phyloP scores from a whole-genome alignment of 2,888 invertebrate genomes.

The Sinopyrophorus schimmeli region DNA sequence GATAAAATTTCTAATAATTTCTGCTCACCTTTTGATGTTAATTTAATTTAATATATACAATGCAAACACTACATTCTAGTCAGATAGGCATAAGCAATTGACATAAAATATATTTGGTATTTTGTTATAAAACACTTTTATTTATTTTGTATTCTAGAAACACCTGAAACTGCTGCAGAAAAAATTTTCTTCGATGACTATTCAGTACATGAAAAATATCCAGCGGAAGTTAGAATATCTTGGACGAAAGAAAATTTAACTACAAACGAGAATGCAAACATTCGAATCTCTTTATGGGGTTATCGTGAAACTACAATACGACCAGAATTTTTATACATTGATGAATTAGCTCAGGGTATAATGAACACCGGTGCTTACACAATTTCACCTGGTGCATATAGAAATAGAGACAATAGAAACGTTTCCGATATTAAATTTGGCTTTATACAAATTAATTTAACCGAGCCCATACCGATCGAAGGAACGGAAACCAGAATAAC shows the following conservation, averaged over 20 bases:
- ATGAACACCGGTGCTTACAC: slow-evolving; percentile 65
- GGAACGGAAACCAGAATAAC: slow-evolving; percentile 50
- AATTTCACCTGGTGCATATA: slow-evolving; percentile 74
- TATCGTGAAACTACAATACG: slow-evolving; percentile 82
- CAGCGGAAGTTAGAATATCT: slow-evolving; percentile 74
- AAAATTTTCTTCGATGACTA: slow-evolving; percentile 80
- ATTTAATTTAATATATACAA: too few species aligned
- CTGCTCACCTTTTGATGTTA: too few species aligned
- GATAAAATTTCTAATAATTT: too few species aligned
- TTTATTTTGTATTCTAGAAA: slow-evolving; percentile 67
- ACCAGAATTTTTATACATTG: slow-evolving; percentile 82
- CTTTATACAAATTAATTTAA: slow-evolving; percentile 84
- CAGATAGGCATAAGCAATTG: neutral
- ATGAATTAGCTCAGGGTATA: slow-evolving; percentile 66
- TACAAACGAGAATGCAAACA: slow-evolving; percentile 72
- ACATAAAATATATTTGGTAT: neutral
- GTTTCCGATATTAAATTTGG: slow-evolving; percentile 81
- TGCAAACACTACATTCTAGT: too few species aligned
- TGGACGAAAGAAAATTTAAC: slow-evolving; percentile 89
- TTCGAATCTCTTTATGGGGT: slow-evolving; percentile 86
- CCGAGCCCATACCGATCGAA: slow-evolving; percentile 64
- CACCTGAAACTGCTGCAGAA: slow-evolving; percentile 84
- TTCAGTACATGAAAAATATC: slow-evolving; percentile 72
- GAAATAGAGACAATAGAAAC: slow-evolving; percentile 69
- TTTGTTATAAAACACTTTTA: too few species aligned